Evolutionary conservation across 2,797 vertebrate genomes (phyloP), one percentile per base, ranked within the genome.

Genomic region (Eidolon dupreanum): DNA sequence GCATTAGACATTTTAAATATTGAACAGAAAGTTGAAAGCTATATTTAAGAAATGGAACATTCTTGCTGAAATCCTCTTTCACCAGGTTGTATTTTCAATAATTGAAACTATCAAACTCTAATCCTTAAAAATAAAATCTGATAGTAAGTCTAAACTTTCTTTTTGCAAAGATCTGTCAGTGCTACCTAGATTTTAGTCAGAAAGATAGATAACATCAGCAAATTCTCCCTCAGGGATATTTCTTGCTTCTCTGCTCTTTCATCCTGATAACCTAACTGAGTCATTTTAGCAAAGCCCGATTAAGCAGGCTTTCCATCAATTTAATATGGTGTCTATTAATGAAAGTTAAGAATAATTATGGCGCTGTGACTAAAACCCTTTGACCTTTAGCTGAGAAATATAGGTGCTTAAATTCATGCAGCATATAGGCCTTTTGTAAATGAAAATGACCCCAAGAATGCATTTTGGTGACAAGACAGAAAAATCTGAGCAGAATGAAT

Each of bases 271-370:
- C 61, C 6, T 73, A 96, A 31, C 77, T 96, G 38, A 71, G 81
- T 82, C 79, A 93, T 90, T 96, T 95, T 43, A 92, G 36, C 46
- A 88, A 88, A 79, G n/a, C 31, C 36, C 2, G 15, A 95, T 92
- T 94, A 96, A 92, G 43, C 24, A 95, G 31, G n/a, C 8, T 96
- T 96, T 96, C 79, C 22, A 63, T 95, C 83, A 91, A n/a, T 87
- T 93, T 92, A 96, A 93, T 92, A 82, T 41, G 38, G 22, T 79
- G 11, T 59, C 59, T 96, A n/a, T 82, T 97, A 98, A 97, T 97
- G 88, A 97, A 92, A 19, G 75, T 65, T 89, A 38, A 94, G 90
- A 92, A 90, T 43, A 96, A 90, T 96, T 97, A 94, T 31, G 11
- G 33, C 87, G 7, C 15, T 94, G 61, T 94, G 88, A 97, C 95